Base-by-base conservation (phyloP, 2,888 invertebrate genomes). In the Acleris emargana region DNA sequence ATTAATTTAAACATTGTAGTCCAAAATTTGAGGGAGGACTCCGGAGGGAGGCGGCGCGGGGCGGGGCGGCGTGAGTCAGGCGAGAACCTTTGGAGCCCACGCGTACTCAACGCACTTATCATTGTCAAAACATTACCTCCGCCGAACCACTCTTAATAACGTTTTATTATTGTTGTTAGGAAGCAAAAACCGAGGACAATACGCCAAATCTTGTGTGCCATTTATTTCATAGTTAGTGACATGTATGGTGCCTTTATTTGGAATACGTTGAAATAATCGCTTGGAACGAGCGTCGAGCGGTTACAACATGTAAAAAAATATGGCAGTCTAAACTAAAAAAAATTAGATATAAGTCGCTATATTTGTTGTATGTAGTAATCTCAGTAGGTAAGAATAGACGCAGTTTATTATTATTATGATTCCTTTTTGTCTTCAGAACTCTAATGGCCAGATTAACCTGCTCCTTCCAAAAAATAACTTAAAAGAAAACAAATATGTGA, bases 171-270 rank as follows among this genome's bases (percentile, higher is more conserved):
- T 58, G 25, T 50, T 51, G 55, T 53, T 18, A 9, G 18, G 11
- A 11, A 22, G 16, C 17, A 55, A 61, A 61, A 59, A 57, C 57
- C 45, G 38, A 57, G 45, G 55, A 55, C 55, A 61, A 61, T 25
- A 47, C 58, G 50, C 38, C 64, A 45, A 60, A 66, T 60, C 51
- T 25, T 60, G 47, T 52, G 47, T 52, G n/a, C 47, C 18, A 57
- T 66, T 50, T 57, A 61, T 66, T 42, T 60, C 51, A 51, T 58
- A 51, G 22, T 51, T 61, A 51, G 54, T 54, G 54, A 45, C 45
- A 52, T 52, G 17, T 22, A 59, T 17, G 22, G 17, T 43, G 51
- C 13, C 38, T 38, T 9, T 32, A 9, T 9, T 25, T 7, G 32
- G 32, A 32, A 32, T 9, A 32, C 32, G 32, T 32, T 32, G 32